phyloP scores from a whole-genome alignment of 1,140 invertebrate genomes.

The Zaprionus davidi region DNA sequence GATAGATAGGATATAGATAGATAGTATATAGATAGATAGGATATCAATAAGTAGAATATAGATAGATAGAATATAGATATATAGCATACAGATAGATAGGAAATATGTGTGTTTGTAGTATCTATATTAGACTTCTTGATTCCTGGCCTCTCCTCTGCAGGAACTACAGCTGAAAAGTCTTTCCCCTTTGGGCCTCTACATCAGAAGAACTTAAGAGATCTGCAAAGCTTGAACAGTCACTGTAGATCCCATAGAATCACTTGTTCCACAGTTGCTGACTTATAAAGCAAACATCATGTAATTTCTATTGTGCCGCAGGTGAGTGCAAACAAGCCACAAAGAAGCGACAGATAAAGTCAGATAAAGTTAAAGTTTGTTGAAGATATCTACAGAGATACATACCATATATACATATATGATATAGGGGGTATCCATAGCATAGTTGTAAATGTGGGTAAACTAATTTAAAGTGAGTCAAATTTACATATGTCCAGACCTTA shows the following conservation, averaged over 20 bases:
- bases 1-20: too few species aligned
- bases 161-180: too few species aligned
- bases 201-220: not conserved
- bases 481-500: slow-evolving; percentile 2
- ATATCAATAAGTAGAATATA: not conserved
- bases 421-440: not conserved
- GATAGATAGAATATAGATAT: not conserved
- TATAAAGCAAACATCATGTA: not conserved
- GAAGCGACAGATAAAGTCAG: not conserved
- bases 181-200: not conserved
- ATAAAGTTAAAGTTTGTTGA: slow-evolving; percentile 8
- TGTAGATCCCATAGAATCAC: not conserved
- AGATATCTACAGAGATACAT: slow-evolving; percentile 9
- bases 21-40: not conserved
- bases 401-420: not conserved
- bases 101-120: too few species aligned
- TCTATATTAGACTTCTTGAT: too few species aligned
- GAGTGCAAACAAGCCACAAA: not conserved
- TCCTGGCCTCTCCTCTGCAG: too few species aligned
- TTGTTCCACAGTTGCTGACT: not conserved
- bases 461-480: slow-evolving; percentile 11
- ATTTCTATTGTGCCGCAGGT: not conserved
- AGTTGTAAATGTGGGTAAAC: not conserved
- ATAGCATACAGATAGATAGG: not conserved
- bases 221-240: not conserved